phyloP scores from a whole-genome alignment of 1,140 invertebrate species.

The Heliconius melpomene region DNA sequence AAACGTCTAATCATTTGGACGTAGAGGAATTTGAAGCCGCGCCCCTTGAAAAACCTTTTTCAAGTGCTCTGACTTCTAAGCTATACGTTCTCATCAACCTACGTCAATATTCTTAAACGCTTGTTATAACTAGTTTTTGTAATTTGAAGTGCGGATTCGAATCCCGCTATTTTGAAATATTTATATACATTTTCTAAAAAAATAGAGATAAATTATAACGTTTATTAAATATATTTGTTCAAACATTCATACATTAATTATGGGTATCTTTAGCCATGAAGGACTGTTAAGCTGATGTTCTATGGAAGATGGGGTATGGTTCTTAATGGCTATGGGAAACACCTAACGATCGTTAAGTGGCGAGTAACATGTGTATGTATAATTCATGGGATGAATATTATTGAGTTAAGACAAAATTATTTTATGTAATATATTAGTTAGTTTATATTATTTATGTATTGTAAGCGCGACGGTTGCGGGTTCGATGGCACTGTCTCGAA shows the following conservation, averaged over 20 bases:
- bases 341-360: constrained; percentile 5
- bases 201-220: too few relatives aligned
- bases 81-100: too few relatives aligned
- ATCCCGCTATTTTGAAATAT: too few relatives aligned
- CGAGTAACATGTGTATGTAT: background rate
- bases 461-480: background rate
- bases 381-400: constrained; percentile 5
- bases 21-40: too few relatives aligned
- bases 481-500: background rate
- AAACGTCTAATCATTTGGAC: too few relatives aligned
- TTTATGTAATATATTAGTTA: background rate
- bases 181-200: too few relatives aligned
- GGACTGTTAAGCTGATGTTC: background rate
- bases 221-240: background rate
- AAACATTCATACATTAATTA: background rate
- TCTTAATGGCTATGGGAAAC: background rate
- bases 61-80: too few relatives aligned
- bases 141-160: too few relatives aligned
- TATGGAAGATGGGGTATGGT: background rate
- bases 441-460: background rate
- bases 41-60: too few relatives aligned
- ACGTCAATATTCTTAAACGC: too few relatives aligned
- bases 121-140: too few relatives aligned
- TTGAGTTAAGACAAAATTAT: background rate
- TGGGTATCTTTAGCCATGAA: background rate